Conservation (phyloP, 2,888 invertebrate genomes). For the Coenonympha glycerion region DNA sequence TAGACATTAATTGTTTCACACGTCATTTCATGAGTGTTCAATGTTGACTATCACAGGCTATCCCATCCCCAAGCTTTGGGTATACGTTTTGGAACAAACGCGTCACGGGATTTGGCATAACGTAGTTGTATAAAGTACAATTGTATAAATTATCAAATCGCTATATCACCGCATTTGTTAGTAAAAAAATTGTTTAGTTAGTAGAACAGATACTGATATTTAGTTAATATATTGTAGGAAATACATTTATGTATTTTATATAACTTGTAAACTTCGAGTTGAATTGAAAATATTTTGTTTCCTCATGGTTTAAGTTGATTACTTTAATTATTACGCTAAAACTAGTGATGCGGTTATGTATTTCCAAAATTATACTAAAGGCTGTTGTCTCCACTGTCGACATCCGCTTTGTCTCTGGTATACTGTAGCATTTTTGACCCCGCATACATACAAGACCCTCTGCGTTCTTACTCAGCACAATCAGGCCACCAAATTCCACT, state of each 20-base stretch:
- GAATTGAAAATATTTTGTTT: no score
- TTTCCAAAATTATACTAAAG: not conserved
- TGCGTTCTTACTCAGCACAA: constrained; percentile 62
- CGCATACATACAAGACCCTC: constrained; percentile 56
- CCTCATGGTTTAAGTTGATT: no score
- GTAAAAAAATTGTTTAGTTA: no score
- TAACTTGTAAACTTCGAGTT: no score
- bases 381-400: constrained; percentile 49
- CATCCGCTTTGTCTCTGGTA: constrained; percentile 65
- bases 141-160: no score
- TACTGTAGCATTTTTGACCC: constrained; percentile 64
- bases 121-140: no score
- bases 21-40: constrained; percentile 63
- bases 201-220: no score
- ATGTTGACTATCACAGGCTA: constrained; percentile 65
- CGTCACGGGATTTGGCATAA: constrained; percentile 24
- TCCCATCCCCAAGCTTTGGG: constrained; percentile 35
- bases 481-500: constrained; percentile 37
- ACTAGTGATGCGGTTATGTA: not conserved
- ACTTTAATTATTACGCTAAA: not conserved
- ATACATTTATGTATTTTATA: no score
- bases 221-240: no score
- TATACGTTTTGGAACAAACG: not conserved
- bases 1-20: constrained; percentile 61
- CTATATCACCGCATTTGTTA: no score